Conservation (phyloP, 1,140 invertebrate genomes). For the Papilio dardanus region DNA sequence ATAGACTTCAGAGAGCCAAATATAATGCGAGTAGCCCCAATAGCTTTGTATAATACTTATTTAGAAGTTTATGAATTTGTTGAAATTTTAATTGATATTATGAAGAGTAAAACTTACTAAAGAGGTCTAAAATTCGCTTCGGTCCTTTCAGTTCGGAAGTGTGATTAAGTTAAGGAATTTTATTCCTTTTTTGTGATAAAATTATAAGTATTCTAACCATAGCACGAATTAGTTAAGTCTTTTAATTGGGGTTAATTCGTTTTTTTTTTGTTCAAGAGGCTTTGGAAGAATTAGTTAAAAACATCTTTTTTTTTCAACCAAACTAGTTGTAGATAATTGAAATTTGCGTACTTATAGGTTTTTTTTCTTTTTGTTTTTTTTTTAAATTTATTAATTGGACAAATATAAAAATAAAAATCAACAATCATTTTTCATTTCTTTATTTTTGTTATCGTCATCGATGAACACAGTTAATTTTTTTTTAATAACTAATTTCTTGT, state of each 20-base stretch:
- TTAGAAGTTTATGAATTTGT: constrained; percentile 62
- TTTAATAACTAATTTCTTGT: constrained; percentile 3
- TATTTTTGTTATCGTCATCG: constrained; percentile 5
- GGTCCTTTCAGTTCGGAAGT: too few relatives aligned
- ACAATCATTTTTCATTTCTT: background rate
- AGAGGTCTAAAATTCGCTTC: too few relatives aligned
- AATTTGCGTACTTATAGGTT: background rate
- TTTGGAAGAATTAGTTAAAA: too few relatives aligned
- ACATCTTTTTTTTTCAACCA: too few relatives aligned
- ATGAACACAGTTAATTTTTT: constrained; percentile 19
- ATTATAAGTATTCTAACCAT: too few relatives aligned
- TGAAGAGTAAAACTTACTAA: constrained; percentile 58
- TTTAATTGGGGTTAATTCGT: too few relatives aligned
- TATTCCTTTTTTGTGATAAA: too few relatives aligned
- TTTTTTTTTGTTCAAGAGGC: too few relatives aligned
- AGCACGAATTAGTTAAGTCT: too few relatives aligned
- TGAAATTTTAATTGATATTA: constrained; percentile 60
- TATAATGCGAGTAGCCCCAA: constrained; percentile 62
- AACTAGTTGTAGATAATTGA: too few relatives aligned
- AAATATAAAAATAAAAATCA: background rate
- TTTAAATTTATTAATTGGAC: background rate
- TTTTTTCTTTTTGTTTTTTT: background rate
- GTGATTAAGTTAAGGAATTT: too few relatives aligned
- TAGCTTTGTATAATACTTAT: constrained; percentile 67
- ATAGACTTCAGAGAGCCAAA: constrained; percentile 67